phyloP scores from a whole-genome alignment of 2,888 invertebrate species.

The Spialia ferax region DNA sequence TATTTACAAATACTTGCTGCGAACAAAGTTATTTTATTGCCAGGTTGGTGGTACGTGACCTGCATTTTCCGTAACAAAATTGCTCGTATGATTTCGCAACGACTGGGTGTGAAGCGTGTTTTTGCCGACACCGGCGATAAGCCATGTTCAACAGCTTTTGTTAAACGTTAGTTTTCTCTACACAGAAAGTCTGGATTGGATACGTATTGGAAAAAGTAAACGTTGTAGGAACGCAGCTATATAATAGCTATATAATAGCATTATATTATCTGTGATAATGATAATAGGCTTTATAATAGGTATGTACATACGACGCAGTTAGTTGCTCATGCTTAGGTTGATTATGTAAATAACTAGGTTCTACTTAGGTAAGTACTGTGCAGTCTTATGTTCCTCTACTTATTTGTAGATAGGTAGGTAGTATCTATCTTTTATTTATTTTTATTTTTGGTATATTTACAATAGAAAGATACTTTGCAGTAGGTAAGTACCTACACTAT shows the following conservation, averaged over 20 bases:
- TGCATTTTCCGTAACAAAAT: conserved; percentile 32
- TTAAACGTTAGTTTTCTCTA: conserved; percentile 7
- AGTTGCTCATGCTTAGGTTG: too few relatives aligned
- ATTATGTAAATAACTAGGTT: too few relatives aligned
- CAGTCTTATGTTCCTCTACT: too few relatives aligned
- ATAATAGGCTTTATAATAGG: too few relatives aligned
- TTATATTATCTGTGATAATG: too few relatives aligned
- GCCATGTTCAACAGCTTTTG: conserved; percentile 26
- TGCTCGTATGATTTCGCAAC: conserved; percentile 33
- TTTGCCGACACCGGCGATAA: conserved; percentile 27
- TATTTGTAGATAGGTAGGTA: too few relatives aligned
- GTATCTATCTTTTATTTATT: too few relatives aligned
- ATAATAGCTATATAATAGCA: neutral
- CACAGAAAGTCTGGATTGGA: conserved; percentile 1
- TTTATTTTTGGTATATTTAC: too few relatives aligned
- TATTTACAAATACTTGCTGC: conserved; percentile 13
- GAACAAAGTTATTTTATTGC: conserved; percentile 34
- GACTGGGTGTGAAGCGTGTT: conserved; percentile 23
- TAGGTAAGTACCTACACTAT: too few relatives aligned
- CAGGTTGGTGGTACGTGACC: conserved; percentile 29
- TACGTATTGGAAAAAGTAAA: neutral
- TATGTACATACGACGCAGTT: too few relatives aligned
- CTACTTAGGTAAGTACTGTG: too few relatives aligned
- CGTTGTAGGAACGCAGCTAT: neutral
- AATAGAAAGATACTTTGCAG: too few relatives aligned